A percentile compares a stretch with the other conserved stretches of the same genome.
These are phyloP conservation scores for Centroberyx gerrardi DNA, from an alignment of 2,797 vertebrate genomes.

Conservation along the genomic window DNA sequence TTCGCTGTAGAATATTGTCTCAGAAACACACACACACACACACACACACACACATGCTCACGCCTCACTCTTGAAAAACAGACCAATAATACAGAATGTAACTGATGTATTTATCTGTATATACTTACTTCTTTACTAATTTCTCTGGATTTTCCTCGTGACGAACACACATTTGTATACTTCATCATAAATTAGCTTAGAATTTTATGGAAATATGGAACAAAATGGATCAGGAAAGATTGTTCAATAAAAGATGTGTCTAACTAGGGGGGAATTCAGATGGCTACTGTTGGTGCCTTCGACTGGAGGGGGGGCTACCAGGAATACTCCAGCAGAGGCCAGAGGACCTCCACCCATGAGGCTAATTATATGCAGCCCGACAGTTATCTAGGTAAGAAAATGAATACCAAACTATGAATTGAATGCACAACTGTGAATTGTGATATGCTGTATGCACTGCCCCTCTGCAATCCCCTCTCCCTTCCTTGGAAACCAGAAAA, in stretches of 20 bases:
- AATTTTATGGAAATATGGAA: not conserved
- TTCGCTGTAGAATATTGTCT: not conserved
- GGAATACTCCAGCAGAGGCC: not conserved
- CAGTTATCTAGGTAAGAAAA: slow-evolving; percentile 82
- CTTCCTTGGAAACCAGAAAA: too few species aligned
- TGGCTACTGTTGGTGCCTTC: slow-evolving; percentile 78
- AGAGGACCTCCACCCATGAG: fast-evolving
- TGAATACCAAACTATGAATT: not conserved
- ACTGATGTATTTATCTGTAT: not conserved
- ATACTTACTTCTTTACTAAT: too few species aligned
- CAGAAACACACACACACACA: not conserved
- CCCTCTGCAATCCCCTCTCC: too few species aligned
- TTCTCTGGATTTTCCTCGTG: too few species aligned
- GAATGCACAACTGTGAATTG: too few species aligned
- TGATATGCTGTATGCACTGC: too few species aligned
- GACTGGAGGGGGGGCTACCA: slow-evolving; percentile 80
- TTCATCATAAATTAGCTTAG: not conserved
- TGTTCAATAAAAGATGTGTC: not conserved
- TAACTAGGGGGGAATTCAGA: slow-evolving; percentile 52
- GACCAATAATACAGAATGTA: not conserved
- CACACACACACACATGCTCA: not conserved
- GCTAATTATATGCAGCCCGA: slow-evolving; percentile 17
- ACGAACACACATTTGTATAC: not conserved
- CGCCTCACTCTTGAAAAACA: not conserved
- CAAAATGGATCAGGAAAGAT: not conserved